These are phyloP conservation scores for Limonius californicus DNA, from an alignment of 1,140 invertebrate species.

Conservation along the genomic window DNA sequence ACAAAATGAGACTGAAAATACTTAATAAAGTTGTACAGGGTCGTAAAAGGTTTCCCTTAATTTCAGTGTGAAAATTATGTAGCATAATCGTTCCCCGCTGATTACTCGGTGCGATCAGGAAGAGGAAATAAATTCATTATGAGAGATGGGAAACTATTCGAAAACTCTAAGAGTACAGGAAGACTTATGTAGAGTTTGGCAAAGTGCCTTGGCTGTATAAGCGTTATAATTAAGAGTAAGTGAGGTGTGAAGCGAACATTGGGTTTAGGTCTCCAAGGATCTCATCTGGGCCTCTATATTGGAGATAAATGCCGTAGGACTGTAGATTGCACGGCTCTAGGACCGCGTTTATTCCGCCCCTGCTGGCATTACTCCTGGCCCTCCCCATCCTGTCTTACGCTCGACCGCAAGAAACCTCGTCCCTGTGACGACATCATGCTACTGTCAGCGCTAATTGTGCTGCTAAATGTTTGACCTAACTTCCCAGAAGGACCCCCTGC, in stretches of 20 bases:
- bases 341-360: constrained; percentile 15
- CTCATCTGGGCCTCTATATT: constrained; percentile 36
- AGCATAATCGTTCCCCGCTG: not conserved
- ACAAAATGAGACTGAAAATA: no score
- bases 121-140: constrained; percentile 15
- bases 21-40: no score
- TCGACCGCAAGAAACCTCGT: constrained; percentile 12
- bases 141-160: constrained; percentile 8
- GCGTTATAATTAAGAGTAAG: constrained; percentile 43
- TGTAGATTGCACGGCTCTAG: constrained; percentile 32
- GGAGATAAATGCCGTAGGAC: constrained; percentile 36
- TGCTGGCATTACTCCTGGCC: not conserved
- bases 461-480: constrained; percentile 9
- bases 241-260: constrained; percentile 42
- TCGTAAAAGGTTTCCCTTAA: no score
- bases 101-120: not conserved
- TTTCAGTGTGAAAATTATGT: not conserved
- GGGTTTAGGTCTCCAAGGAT: constrained; percentile 32
- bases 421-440: not conserved
- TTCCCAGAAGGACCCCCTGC: not conserved
- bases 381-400: not conserved
- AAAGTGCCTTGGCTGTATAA: constrained; percentile 25
- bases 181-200: constrained; percentile 14
- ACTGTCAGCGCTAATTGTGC: constrained; percentile 12
- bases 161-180: constrained; percentile 12